phyloP scores from a whole-genome alignment of 2,888 invertebrate species.

The Macropis europaea region DNA sequence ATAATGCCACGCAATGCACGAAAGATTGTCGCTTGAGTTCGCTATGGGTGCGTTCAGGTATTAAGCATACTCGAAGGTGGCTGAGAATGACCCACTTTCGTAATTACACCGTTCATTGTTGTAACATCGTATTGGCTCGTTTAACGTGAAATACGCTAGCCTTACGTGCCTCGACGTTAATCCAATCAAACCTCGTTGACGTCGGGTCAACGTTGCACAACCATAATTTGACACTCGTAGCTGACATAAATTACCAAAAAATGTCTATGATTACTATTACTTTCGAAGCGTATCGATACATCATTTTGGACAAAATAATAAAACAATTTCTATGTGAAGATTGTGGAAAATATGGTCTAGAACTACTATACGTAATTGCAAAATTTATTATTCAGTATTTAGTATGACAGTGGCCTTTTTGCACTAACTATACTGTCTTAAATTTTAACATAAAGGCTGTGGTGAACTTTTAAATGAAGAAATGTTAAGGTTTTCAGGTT shows the following conservation, averaged over 20 bases:
- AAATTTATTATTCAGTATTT: no score
- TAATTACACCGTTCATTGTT: slow-evolving; percentile 58
- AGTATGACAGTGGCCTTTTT: no score
- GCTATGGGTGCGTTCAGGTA: slow-evolving; percentile 32
- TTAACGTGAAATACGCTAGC: slow-evolving; percentile 15
- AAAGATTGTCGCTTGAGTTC: not conserved
- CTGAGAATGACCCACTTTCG: slow-evolving; percentile 55
- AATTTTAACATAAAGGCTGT: no score
- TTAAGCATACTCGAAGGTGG: slow-evolving; percentile 36
- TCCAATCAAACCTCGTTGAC: slow-evolving; percentile 50
- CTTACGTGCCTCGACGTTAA: slow-evolving; percentile 46
- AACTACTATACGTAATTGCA: no score
- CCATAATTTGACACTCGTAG: slow-evolving; percentile 14
- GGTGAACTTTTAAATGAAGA: no score
- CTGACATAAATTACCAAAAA: slow-evolving; percentile 2
- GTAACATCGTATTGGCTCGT: slow-evolving; percentile 27
- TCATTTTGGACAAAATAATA: no score
- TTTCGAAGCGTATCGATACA: no score
- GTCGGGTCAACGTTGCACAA: slow-evolving; percentile 32
- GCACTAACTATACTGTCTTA: no score
- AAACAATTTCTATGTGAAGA: no score
- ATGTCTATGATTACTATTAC: not conserved
- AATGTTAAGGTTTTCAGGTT: no score
- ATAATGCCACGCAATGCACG: no score
- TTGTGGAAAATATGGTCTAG: no score